Percentiles rank a stretch among this genome's conserved stretches.
Evolutionary conservation across 1,140 invertebrate species (phyloP).

Genomic region (Limonius californicus): DNA sequence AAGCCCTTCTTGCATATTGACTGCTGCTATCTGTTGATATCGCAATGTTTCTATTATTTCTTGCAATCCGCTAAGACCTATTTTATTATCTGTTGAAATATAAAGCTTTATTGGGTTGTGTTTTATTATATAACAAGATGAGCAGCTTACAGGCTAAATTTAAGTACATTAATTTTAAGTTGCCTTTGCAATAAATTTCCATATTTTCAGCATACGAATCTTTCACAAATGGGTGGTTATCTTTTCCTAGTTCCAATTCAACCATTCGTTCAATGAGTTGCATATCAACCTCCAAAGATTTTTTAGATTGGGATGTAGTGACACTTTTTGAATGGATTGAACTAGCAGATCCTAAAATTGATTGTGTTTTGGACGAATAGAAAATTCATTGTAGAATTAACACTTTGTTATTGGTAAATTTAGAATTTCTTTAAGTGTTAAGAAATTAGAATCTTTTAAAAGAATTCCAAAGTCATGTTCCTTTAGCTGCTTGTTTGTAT

Average conservation of each 20-base stretch:
- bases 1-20: not conserved
- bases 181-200: conserved; percentile 39
- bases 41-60: conserved; percentile 17
- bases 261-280: not conserved
- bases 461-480: too few species aligned
- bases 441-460: too few species aligned
- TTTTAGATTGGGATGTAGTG: too few species aligned
- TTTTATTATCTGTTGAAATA: conserved; percentile 25
- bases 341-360: too few species aligned
- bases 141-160: conserved; percentile 46
- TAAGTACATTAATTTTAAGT: conserved; percentile 38
- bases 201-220: conserved; percentile 30
- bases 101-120: too few species aligned
- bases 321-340: too few species aligned
- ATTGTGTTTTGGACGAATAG: not conserved
- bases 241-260: not conserved
- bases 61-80: conserved; percentile 10
- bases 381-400: not conserved
- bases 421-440: too few species aligned
- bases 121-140: too few species aligned
- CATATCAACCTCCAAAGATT: not conserved
- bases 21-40: conserved; percentile 16
- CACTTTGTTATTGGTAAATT: too few species aligned
- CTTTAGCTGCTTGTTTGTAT: too few species aligned
- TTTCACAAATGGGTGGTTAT: conserved; percentile 36